Base-by-base conservation (phyloP, 1,140 invertebrate genomes). In the Drosophila littoralis region DNA sequence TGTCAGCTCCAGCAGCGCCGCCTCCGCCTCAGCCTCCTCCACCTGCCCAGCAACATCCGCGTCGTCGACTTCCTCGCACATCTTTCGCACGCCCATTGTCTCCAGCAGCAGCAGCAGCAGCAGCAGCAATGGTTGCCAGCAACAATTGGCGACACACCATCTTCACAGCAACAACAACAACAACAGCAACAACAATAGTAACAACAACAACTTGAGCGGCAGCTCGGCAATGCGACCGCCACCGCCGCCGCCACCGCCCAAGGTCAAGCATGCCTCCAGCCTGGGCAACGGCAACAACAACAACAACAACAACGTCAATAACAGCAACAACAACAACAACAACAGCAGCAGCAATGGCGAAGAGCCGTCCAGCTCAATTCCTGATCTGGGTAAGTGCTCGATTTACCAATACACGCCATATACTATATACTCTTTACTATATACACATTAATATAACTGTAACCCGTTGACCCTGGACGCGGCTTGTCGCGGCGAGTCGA, bases 301-400 rank as follows among this genome's bases (percentile, higher is more conserved):
- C 50, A 63, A 9, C 17, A 61, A 2, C 43, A 48, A 12, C 38
- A 46, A 2, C 55, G 74, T 1, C 54, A 67, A 7, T 46, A 50
- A n/a, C 7, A 59, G 12, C 61, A 66, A 12, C 57, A 65, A 33
- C 63, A 73, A 15, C 66, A 72, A 7, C 60, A 48, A 1, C 46
- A 50, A 15, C 64, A 46, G 17, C 60, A 67, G 15, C 74, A 81
- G 50, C 69, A 79, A 79, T 33, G 84, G 84, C 91, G 96, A 97
- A 92, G 96, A 97, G 91, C 96, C 96, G 2, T 96, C 96, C 43
- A 96, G 96, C 93, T 97, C 96, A 70, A 96, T 97, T 92, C 96
- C 96, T 58, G 96, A 97, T 94, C 93, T 97, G 93, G 96, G 96
- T 96, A 88, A 95, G 96, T 93, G 43, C 57, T 13, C 43, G 28